These are phyloP conservation scores for Morelia viridis DNA, from an alignment of 2,797 vertebrate genomes.

Conservation along the genomic window DNA sequence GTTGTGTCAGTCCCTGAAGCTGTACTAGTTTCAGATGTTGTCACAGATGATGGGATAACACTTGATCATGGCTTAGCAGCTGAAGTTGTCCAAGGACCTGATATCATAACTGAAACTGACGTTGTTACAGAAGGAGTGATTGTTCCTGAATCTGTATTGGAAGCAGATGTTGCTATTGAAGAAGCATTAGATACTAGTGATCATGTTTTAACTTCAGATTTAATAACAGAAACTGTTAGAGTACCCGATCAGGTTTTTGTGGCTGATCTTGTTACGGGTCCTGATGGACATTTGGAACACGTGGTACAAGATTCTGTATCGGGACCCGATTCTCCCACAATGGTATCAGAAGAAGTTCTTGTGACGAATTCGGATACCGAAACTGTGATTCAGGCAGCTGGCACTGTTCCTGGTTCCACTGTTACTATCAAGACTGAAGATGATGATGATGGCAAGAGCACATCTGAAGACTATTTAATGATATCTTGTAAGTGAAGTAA, in stretches of 20 bases:
- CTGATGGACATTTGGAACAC: slow-evolving; percentile 86
- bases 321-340: slow-evolving; percentile 74
- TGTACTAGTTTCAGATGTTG: slow-evolving; percentile 94
- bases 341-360: slow-evolving; percentile 93
- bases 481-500: slow-evolving; percentile 88
- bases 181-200: slow-evolving; percentile 86
- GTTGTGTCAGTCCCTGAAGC: slow-evolving; percentile 97
- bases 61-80: slow-evolving; percentile 91
- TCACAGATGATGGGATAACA: slow-evolving; percentile 93
- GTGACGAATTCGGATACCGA: slow-evolving; percentile 87
- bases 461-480: slow-evolving; percentile 98
- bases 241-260: slow-evolving; percentile 95
- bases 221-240: slow-evolving; percentile 80
- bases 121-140: slow-evolving; percentile 90
- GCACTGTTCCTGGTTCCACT: slow-evolving; percentile 81
- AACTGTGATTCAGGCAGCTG: slow-evolving; percentile 86
- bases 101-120: slow-evolving; percentile 88
- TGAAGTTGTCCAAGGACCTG: slow-evolving; percentile 91
- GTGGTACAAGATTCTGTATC: slow-evolving; percentile 79
- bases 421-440: slow-evolving; percentile 91
- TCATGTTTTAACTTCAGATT: slow-evolving; percentile 85
- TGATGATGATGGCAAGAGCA: slow-evolving; percentile 91
- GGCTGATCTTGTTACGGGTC: slow-evolving; percentile 89
- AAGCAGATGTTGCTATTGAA: slow-evolving; percentile 91
- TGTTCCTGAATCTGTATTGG: slow-evolving; percentile 91